Evolutionary conservation across 1,140 invertebrate species (phyloP), one percentile per base, ranked within the genome.

Genomic region (Stegodyphus dumicola): DNA sequence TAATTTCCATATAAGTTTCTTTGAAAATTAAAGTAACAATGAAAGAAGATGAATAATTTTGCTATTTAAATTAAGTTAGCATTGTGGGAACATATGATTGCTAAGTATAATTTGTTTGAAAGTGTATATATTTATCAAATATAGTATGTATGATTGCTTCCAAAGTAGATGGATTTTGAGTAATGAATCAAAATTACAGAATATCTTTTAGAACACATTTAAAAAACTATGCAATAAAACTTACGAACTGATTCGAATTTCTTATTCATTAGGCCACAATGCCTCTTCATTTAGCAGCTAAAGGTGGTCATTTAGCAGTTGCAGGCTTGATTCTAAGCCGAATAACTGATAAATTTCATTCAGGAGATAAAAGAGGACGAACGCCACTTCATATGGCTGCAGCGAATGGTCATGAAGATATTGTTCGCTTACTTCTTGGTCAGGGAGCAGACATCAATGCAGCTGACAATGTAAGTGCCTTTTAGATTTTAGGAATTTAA

Each of bases 391-490:
- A 99, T 91, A 95, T 99, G 87, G 98, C 98, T 1, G 95, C 98
- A 4, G 96, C 95, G 60, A 95, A 98, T 89, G 98, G 98, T 7
- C 98, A 99, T 90, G 95, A 96, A 88, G 96, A 98, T 90, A 99
- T 99, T 97, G 97, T 99, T 2, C 96, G 98, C 90, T 95, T 99
- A 5, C 93, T 99, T 77, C 92, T 99, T 49, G 96, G 96, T 81
- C 98, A 99, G 92, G 98, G 97, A 49, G 97, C 97, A 17, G 98
- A 99, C 91, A 99, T 99, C 88, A 98, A 99, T 90, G 96, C 97
- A 5, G 96, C 95, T 86, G 98, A 99, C 90, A 97, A 97, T 90
- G 93, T 94, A 89, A 87, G 88, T 70, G 15, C 15, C 2, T 15
- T 33, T 33, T 33, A 33, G 33, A 33, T 33, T 33, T 33, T 3